Percentiles rank a stretch among this genome's conserved stretches.
These are phyloP conservation scores for Colletes collaris DNA, from an alignment of 2,888 invertebrate genomes.

Conservation along the genomic window DNA sequence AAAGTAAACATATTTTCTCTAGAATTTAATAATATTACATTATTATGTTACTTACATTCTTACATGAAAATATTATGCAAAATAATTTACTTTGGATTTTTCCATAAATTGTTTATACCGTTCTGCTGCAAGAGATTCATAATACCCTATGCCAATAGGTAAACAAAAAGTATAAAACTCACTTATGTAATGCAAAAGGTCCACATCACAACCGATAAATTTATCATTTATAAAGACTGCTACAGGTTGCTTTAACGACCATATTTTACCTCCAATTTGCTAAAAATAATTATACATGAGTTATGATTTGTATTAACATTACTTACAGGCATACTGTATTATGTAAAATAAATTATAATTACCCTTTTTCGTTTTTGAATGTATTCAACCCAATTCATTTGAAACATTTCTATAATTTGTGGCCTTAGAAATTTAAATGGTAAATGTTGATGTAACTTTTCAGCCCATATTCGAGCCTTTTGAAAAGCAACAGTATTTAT, in stretches of 20 bases:
- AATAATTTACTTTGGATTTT: conserved; percentile 82
- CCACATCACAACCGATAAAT: conserved; percentile 85
- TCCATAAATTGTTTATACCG: conserved; percentile 83
- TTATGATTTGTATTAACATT: neutral
- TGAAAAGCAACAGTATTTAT: conserved; percentile 66
- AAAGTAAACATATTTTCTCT: conserved; percentile 86
- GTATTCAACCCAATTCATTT: conserved; percentile 83
- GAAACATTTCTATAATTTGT: conserved; percentile 66
- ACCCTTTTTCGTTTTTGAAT: conserved; percentile 79
- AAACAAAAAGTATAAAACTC: conserved; percentile 83
- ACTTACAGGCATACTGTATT: neutral
- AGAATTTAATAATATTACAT: conserved; percentile 74
- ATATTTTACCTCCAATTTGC: conserved; percentile 82
- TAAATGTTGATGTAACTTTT: conserved; percentile 62
- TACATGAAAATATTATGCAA: neutral
- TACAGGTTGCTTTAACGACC: conserved; percentile 83
- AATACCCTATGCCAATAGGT: conserved; percentile 79
- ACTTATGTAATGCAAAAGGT: conserved; percentile 83
- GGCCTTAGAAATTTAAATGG: conserved; percentile 60
- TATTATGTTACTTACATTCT: neutral
- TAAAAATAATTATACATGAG: conserved; percentile 30
- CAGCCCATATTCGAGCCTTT: conserved; percentile 65
- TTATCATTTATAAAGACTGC: conserved; percentile 84
- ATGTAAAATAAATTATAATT: conserved; percentile 24
- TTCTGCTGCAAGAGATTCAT: conserved; percentile 82